phyloP scores from a whole-genome alignment of 35 echinoderm and acorn worm species.

The Apostichopus parvimensis region DNA sequence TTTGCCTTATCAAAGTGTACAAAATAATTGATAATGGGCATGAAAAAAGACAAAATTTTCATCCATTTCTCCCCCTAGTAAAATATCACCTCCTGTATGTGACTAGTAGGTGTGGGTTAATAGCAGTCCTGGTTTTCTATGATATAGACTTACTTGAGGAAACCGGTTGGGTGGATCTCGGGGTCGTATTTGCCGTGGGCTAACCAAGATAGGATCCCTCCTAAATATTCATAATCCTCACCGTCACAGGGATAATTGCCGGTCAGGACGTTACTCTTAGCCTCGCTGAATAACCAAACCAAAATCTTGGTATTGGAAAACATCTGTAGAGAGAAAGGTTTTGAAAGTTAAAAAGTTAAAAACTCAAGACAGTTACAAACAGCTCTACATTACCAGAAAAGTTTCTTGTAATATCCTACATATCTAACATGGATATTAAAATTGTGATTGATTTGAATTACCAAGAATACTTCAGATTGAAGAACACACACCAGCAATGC shows the following conservation, averaged over 20 bases:
- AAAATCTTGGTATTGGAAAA: slow-evolving; percentile 65
- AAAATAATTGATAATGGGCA: too few relatives aligned
- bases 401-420: too few relatives aligned
- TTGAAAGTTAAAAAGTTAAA: background rate
- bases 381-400: too few relatives aligned
- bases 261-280: slow-evolving; percentile 76
- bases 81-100: too few relatives aligned
- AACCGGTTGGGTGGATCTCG: slow-evolving; percentile 58
- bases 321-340: slow-evolving; percentile 44
- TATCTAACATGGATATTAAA: too few relatives aligned
- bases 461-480: too few relatives aligned
- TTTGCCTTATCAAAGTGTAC: too few relatives aligned
- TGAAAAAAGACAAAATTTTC: too few relatives aligned
- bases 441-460: too few relatives aligned
- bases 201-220: slow-evolving; percentile 71
- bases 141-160: slow-evolving; percentile 79
- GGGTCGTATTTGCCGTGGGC: slow-evolving; percentile 68
- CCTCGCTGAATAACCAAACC: slow-evolving; percentile 74
- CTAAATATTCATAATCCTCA: slow-evolving; percentile 92
- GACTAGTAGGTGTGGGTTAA: too few relatives aligned
- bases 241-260: slow-evolving; percentile 90
- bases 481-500: background rate
- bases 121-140: too few relatives aligned
- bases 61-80: too few relatives aligned
- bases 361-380: background rate